Percentiles rank a stretch among this genome's conserved stretches.
These are phyloP conservation scores for Lithosia quadra DNA, from an alignment of 2,888 invertebrate species.

Conservation along the genomic window DNA sequence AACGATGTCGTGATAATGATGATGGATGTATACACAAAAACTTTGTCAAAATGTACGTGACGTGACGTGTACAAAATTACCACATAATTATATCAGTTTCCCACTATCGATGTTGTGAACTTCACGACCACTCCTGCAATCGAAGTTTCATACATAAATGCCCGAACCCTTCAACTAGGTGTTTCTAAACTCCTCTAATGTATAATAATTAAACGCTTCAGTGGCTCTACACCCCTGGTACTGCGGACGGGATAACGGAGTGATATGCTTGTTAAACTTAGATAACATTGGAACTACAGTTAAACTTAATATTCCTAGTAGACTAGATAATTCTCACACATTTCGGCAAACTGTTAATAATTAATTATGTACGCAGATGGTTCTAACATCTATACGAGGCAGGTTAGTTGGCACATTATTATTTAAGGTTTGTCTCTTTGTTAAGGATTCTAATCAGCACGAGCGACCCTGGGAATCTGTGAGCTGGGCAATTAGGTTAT, in stretches of 20 bases:
- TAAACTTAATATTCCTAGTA: conserved; percentile 9
- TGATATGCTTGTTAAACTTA: conserved; percentile 32
- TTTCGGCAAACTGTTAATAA: not conserved
- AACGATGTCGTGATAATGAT: not conserved
- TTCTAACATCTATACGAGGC: no score
- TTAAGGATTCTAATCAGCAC: not conserved
- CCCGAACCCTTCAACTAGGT: conserved; percentile 31
- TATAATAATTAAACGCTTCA: conserved; percentile 50
- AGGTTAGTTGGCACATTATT: not conserved
- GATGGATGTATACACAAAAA: not conserved
- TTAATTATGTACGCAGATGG: not conserved
- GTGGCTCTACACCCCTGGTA: conserved; percentile 50
- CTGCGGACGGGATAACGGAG: conserved; percentile 35
- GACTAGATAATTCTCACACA: not conserved
- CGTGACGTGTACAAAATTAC: not conserved
- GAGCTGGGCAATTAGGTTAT: no score
- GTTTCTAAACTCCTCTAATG: conserved; percentile 55
- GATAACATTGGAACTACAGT: conserved; percentile 8
- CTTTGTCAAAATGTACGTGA: not conserved
- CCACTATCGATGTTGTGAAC: conserved; percentile 12
- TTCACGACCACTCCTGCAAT: not conserved
- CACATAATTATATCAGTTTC: not conserved
- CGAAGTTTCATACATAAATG: conserved; percentile 15
- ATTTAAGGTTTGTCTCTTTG: not conserved
- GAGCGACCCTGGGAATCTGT: not conserved